Percentiles rank a stretch among this genome's conserved stretches.
Evolutionary conservation across 2,113 vertebrate species (phyloP).

Genomic region (Odocoileus virginianus): DNA sequence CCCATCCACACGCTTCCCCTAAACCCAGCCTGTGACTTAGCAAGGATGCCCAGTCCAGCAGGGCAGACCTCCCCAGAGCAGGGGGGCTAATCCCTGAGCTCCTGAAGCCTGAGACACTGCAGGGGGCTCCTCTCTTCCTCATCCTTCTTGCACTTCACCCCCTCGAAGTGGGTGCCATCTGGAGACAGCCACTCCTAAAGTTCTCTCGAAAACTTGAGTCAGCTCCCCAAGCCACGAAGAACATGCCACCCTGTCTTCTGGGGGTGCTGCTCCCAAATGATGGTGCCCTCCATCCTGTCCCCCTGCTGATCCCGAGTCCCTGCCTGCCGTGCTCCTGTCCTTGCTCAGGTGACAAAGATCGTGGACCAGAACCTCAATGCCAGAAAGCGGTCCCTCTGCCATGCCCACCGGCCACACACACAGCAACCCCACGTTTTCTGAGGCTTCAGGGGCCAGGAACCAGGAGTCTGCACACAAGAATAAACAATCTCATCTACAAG

Average conservation of each 20-base stretch:
- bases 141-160: not conserved
- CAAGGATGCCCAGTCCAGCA: not conserved
- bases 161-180: not conserved
- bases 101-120: not conserved
- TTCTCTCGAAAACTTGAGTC: not conserved
- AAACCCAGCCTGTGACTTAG: not conserved
- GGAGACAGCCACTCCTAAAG: not conserved
- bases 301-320: not conserved
- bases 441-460: constrained; percentile 15
- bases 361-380: no score
- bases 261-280: not conserved
- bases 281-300: no score
- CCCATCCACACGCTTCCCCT: not conserved
- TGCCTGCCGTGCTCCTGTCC: not conserved
- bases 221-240: not conserved
- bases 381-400: not conserved
- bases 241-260: not conserved
- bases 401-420: not conserved
- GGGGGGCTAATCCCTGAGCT: not conserved
- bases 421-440: constrained; percentile 28
- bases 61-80: not conserved
- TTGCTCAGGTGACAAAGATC: not conserved
- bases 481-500: constrained; percentile 69
- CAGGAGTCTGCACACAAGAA: constrained; percentile 7
- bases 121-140: not conserved